Conservation (phyloP, 1,140 invertebrate species). For the Eriocheir sinensis region DNA sequence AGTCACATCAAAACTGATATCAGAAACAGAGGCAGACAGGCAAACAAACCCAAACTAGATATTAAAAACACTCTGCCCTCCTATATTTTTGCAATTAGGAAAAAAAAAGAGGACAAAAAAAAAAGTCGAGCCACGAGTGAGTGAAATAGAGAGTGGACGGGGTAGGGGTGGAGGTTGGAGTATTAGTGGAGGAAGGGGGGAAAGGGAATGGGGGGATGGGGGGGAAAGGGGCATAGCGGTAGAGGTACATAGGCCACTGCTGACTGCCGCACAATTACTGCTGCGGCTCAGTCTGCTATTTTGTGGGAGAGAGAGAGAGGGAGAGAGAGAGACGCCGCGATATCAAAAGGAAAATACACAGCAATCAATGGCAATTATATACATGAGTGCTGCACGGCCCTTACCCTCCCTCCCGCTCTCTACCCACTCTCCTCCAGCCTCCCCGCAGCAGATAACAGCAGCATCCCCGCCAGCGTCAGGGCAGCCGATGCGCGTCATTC, state of each 20-base stretch:
- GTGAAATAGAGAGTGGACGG: too few species aligned
- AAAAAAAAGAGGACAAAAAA: too few species aligned
- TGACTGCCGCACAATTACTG: neutral
- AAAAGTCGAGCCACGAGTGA: too few species aligned
- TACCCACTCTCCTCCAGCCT: too few species aligned
- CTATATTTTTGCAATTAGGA: neutral
- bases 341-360: conserved; percentile 17
- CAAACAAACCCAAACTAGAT: neutral
- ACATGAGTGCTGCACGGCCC: neutral
- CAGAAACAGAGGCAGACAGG: neutral
- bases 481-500: neutral
- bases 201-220: too few species aligned
- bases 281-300: neutral
- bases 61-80: too few species aligned
- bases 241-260: neutral
- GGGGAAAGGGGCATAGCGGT: too few species aligned
- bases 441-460: conserved; percentile 2
- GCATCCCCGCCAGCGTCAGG: neutral
- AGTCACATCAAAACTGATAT: neutral
- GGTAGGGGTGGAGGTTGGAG: too few species aligned
- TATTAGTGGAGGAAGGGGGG: too few species aligned
- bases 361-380: conserved; percentile 25
- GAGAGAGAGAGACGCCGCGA: neutral
- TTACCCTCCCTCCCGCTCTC: too few species aligned
- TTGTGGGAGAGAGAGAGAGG: neutral